These are phyloP conservation scores for Anneissia japonica DNA, from an alignment of 35 echinoderm and acorn worm species.

Conservation along the genomic window DNA sequence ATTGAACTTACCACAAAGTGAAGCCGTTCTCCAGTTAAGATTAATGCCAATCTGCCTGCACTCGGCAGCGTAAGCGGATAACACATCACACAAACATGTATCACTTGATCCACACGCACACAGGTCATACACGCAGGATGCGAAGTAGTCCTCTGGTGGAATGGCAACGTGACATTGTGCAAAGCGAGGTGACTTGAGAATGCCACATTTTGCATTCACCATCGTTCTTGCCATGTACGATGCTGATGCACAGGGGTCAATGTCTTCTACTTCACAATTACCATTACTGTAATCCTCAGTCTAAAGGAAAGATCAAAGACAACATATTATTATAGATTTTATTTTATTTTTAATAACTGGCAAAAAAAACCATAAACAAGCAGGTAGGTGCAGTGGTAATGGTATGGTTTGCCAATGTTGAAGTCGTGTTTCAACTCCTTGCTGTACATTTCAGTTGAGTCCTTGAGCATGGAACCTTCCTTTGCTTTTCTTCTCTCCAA, in stretches of 20 bases:
- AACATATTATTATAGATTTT: no score
- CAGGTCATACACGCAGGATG: conserved; percentile 91
- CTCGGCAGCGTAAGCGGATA: conserved; percentile 90
- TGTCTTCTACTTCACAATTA: conserved; percentile 77
- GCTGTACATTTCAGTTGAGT: no score
- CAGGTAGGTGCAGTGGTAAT: no score
- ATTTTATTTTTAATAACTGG: no score
- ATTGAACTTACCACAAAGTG: conserved; percentile 78
- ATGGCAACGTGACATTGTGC: conserved; percentile 52
- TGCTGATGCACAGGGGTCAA: conserved; percentile 74
- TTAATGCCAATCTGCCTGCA: conserved; percentile 76
- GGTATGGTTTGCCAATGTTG: no score
- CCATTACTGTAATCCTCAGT: background rate
- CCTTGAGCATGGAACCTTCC: no score
- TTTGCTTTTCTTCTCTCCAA: no score
- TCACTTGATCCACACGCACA: conserved; percentile 74
- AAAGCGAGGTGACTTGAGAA: conserved; percentile 74
- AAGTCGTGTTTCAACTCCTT: no score
- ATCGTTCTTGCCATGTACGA: conserved; percentile 76
- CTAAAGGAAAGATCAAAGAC: background rate
- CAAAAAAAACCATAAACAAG: no score
- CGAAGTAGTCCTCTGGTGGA: conserved; percentile 74
- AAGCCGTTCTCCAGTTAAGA: conserved; percentile 66
- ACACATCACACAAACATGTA: conserved; percentile 81
- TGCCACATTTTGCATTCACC: conserved; percentile 79